A percentile compares a stretch with the other conserved stretches of the same genome.
These are phyloP conservation scores for Butorides virescens DNA, from an alignment of 2,113 vertebrate species.

Conservation along the genomic window DNA sequence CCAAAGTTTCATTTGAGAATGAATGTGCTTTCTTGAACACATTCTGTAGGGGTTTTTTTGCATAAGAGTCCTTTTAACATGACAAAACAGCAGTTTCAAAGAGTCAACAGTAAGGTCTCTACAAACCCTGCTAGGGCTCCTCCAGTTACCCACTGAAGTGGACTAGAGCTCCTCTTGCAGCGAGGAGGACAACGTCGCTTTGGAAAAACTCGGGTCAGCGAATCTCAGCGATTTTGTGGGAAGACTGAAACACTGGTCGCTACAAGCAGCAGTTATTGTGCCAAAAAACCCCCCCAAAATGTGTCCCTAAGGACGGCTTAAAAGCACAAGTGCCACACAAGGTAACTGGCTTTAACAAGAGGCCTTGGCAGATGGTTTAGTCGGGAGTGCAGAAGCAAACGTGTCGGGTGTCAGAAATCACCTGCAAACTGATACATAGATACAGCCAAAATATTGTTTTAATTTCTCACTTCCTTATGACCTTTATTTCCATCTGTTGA, in stretches of 20 bases:
- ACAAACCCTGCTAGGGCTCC: background rate
- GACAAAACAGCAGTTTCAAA: background rate
- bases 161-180: background rate
- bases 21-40: background rate
- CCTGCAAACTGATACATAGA: background rate
- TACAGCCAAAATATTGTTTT: background rate
- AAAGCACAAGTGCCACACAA: background rate
- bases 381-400: background rate
- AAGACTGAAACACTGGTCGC: background rate
- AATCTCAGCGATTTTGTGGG: background rate
- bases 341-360: background rate
- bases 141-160: background rate
- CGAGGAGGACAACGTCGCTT: background rate
- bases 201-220: background rate
- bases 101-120: background rate
- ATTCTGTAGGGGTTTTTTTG: background rate
- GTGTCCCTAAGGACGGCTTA: background rate
- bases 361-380: background rate
- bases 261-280: background rate
- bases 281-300: background rate
- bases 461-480: background rate
- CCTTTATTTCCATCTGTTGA: background rate
- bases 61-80: background rate
- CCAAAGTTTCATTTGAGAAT: slow-evolving; percentile 8
- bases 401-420: background rate